These are phyloP conservation scores for Ia io DNA, from an alignment of 2,113 vertebrate species.

Conservation along the genomic window DNA sequence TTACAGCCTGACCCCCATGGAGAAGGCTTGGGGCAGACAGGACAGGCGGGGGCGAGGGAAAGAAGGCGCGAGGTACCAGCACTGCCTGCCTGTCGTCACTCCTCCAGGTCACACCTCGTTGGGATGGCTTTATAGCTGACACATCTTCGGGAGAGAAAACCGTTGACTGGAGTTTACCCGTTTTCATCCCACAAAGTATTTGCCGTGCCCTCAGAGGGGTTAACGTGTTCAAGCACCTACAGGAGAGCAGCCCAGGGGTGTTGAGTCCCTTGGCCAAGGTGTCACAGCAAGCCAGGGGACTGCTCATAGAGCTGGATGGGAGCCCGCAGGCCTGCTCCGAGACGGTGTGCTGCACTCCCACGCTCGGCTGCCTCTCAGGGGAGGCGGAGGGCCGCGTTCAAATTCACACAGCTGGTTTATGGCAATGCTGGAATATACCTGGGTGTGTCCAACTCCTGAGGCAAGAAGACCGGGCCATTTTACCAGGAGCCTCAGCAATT, in stretches of 20 bases:
- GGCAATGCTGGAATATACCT: neutral
- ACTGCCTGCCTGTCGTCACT: too few species aligned
- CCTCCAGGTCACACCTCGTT: neutral
- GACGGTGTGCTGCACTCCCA: neutral
- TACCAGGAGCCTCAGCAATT: neutral
- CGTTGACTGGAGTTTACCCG: neutral
- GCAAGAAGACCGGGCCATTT: neutral
- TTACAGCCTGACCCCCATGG: accelerated
- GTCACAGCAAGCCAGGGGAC: neutral
- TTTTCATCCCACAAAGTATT: neutral
- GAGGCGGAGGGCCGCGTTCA: neutral
- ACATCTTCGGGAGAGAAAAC: neutral
- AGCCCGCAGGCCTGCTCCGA: neutral
- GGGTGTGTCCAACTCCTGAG: neutral
- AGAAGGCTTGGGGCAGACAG: too few species aligned
- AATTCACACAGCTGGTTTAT: neutral
- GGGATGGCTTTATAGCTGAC: neutral
- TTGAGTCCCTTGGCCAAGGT: neutral
- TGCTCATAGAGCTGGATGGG: neutral
- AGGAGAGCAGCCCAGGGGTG: neutral
- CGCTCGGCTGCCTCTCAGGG: neutral
- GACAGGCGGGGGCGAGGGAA: neutral
- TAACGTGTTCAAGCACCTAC: neutral
- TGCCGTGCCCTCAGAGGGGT: neutral
- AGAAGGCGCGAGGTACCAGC: accelerated